Evolutionary conservation across 2,797 vertebrate genomes (phyloP).

Genomic region (Crocidura indochinensis): DNA sequence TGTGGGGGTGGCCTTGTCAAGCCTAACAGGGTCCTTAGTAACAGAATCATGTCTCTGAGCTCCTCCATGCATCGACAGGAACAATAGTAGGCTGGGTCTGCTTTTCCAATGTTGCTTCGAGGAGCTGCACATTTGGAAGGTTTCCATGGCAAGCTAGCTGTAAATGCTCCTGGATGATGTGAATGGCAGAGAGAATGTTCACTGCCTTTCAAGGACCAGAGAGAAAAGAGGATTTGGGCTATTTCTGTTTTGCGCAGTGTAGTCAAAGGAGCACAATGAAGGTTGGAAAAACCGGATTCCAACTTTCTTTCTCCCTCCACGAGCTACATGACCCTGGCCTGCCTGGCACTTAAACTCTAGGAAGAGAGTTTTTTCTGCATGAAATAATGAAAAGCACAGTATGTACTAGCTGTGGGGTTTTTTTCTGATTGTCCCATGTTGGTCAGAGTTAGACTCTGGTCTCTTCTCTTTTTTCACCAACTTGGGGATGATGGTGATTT

Average conservation of each 20-base stretch:
- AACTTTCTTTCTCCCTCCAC: neutral
- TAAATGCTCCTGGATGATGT: slow-evolving; percentile 52
- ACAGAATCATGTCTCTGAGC: slow-evolving; percentile 32
- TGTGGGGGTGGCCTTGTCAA: no score
- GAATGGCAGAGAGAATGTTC: slow-evolving; percentile 70
- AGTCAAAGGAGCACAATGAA: neutral
- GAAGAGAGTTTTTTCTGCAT: neutral
- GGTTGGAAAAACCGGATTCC: neutral
- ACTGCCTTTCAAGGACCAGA: slow-evolving; percentile 23
- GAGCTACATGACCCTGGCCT: neutral
- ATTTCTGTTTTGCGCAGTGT: slow-evolving; percentile 29
- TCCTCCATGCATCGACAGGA: neutral
- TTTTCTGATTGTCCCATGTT: neutral
- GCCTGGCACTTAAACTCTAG: neutral
- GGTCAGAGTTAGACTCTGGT: slow-evolving; percentile 30
- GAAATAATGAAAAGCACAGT: slow-evolving; percentile 20
- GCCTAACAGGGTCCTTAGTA: neutral
- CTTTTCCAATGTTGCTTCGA: slow-evolving; percentile 34
- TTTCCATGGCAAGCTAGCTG: slow-evolving; percentile 77
- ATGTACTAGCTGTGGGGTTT: neutral
- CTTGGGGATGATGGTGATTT: slow-evolving; percentile 24
- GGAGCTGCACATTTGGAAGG: slow-evolving; percentile 73
- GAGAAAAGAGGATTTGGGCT: slow-evolving; percentile 59
- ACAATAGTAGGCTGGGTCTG: slow-evolving; percentile 42
- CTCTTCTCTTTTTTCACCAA: slow-evolving; percentile 10